Evolutionary conservation across 2,888 invertebrate genomes (phyloP), one percentile per base, ranked within the genome.

Genomic region (Polydrusus cervinus): DNA sequence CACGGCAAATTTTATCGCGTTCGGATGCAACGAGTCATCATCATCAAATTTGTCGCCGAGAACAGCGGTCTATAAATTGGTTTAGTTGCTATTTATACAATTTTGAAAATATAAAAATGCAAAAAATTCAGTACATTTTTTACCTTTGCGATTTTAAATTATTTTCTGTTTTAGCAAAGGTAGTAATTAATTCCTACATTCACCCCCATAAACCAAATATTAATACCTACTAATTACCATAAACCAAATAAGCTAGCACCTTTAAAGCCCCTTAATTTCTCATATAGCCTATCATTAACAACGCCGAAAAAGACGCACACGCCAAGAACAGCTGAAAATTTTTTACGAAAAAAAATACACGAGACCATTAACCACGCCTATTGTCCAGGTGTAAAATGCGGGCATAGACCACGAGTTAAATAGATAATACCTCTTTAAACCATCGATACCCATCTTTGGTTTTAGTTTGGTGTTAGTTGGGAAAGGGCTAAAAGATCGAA

Each of bases 371-470:
- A 84, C 83, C 84, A 85, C 83, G 84, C 85, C 83, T 47, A 69
- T 78, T 80, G 80, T 78, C 87, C 87, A 87, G 87, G 87, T 87
- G 87, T 83, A 77, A 74, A 68, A 87, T 87, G 86, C 87, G 87
- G 87, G 87, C 80, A 79, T 81, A 79, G 77, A 75, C 72, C 78
- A 80, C 77, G 75, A 78, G 80, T 77, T 74, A 75, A 76, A 77
- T 75, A 74, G 74, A 72, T 72, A 72, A 69, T 68, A 53, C 62
- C 61, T 55, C 72, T 76, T 68, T 62, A 71, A 67, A 71, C 61
- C 51, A 61, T 67, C 34, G 67, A 71, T 71, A 70, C 40, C 60
- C 75, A 73, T 78, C 77, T 78, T 78, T 76, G 76, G 78, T 80
- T 74, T 72, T 73, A 70, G 75, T 76, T 61, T 61, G 57, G 79